phyloP scores from a whole-genome alignment of 2,113 vertebrate species.

The Herpailurus yagouaroundi region DNA sequence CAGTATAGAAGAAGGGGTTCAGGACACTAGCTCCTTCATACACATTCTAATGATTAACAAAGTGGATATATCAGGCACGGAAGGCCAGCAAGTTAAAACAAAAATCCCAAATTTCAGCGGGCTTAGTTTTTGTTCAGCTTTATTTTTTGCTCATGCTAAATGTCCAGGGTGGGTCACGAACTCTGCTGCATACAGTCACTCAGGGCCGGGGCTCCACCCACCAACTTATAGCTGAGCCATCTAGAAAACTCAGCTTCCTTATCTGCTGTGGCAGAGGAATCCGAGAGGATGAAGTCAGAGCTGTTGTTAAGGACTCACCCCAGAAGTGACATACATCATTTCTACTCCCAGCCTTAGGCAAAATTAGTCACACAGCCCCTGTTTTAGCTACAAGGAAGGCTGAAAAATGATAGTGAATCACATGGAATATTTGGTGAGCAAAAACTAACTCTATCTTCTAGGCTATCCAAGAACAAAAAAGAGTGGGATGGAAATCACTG shows the following conservation, averaged over 20 bases:
- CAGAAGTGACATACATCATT: neutral
- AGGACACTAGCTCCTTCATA: neutral
- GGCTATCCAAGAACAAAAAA: neutral
- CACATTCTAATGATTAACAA: neutral
- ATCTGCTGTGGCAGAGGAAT: neutral
- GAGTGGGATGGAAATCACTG: neutral
- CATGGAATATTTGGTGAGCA: neutral
- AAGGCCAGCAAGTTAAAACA: neutral
- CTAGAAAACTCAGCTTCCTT: neutral
- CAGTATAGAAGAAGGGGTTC: neutral
- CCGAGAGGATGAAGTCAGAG: neutral
- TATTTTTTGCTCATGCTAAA: neutral
- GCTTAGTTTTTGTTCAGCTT: neutral
- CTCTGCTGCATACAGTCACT: neutral
- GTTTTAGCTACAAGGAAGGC: neutral
- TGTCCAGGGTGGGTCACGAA: neutral
- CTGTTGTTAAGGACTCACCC: neutral
- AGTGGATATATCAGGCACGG: neutral
- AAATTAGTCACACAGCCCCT: neutral
- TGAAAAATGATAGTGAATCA: neutral
- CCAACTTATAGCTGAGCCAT: neutral
- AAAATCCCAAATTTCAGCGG: neutral
- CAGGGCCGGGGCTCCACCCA: neutral
- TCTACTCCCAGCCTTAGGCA: neutral
- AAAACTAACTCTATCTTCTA: neutral